A percentile compares a stretch with the other conserved stretches of the same genome.
These are phyloP conservation scores for Stigmatopora argus DNA, from an alignment of 2,113 vertebrate genomes.

Conservation along the genomic window DNA sequence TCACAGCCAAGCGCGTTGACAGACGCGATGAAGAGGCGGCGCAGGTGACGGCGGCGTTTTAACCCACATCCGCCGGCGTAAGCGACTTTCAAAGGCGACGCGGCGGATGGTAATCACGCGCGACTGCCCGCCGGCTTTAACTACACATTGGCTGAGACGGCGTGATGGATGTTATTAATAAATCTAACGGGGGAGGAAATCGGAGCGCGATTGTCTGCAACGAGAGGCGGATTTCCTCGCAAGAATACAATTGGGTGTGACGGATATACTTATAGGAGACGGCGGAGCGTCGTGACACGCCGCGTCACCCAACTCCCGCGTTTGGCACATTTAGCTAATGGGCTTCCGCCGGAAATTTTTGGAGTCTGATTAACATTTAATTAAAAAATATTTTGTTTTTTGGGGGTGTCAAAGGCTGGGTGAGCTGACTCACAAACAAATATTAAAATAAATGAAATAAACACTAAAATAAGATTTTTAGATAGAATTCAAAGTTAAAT, in stretches of 20 bases:
- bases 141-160: slow-evolving; percentile 40
- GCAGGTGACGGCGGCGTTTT: slow-evolving; percentile 61
- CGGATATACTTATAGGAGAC: slow-evolving; percentile 74
- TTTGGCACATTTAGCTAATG: slow-evolving; percentile 73
- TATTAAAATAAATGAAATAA: too few relatives aligned
- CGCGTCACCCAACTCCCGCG: slow-evolving; percentile 57
- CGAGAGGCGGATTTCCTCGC: slow-evolving; percentile 25
- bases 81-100: slow-evolving; percentile 30
- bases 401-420: too few relatives aligned
- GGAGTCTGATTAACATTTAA: slow-evolving; percentile 13
- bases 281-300: slow-evolving; percentile 59
- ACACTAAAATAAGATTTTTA: too few relatives aligned
- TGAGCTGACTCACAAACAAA: too few relatives aligned
- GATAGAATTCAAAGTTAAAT: too few relatives aligned
- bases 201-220: slow-evolving; percentile 49
- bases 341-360: slow-evolving; percentile 53
- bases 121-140: slow-evolving; percentile 47
- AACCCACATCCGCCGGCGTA: slow-evolving; percentile 24
- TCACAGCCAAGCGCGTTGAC: slow-evolving; percentile 51
- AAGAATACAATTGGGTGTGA: slow-evolving; percentile 68
- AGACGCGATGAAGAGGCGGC: slow-evolving; percentile 48
- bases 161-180: slow-evolving; percentile 66
- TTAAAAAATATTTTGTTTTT: slow-evolving; percentile 50
- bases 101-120: slow-evolving; percentile 51
- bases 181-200: slow-evolving; percentile 52